Evolutionary conservation across 2,888 invertebrate species (phyloP).

Genomic region (Idaea dimidiata): DNA sequence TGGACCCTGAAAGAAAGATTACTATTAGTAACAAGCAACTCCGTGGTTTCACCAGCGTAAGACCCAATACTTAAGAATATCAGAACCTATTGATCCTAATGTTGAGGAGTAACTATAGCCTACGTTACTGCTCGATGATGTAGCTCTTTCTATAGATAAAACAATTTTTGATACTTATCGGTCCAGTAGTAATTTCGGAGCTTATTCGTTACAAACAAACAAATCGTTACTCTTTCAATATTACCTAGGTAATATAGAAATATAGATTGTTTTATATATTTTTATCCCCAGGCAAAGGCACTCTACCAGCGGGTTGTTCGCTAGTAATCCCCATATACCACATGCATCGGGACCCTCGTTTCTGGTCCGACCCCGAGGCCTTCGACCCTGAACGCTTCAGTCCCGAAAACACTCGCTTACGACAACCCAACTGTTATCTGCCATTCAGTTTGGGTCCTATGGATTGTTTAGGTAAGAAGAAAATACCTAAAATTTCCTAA

Average conservation of each 20-base stretch:
- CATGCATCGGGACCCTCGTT: slow-evolving; percentile 57
- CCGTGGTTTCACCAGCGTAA: no score
- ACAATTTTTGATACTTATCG: no score
- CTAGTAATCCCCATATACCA: slow-evolving; percentile 56
- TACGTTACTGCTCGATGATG: no score
- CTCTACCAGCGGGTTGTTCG: slow-evolving; percentile 58
- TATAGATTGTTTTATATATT: slow-evolving; percentile 2
- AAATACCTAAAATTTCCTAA: neutral
- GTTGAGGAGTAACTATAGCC: no score
- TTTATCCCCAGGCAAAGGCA: slow-evolving; percentile 43
- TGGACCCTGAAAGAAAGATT: slow-evolving; percentile 56
- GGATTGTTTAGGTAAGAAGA: slow-evolving; percentile 62
- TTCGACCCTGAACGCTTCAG: slow-evolving; percentile 66
- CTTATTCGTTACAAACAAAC: no score
- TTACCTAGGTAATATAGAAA: no score
- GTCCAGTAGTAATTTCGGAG: no score
- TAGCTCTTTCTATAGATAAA: no score
- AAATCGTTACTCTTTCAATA: no score
- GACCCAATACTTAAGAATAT: no score
- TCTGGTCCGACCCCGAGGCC: slow-evolving; percentile 53
- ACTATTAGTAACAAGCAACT: slow-evolving; percentile 56
- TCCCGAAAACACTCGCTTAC: slow-evolving; percentile 44
- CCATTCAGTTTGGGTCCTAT: slow-evolving; percentile 69
- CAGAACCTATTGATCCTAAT: no score
- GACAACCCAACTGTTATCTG: slow-evolving; percentile 55